phyloP scores from a whole-genome alignment of 2,113 vertebrate genomes.

The Dendrocopos noguchii region DNA sequence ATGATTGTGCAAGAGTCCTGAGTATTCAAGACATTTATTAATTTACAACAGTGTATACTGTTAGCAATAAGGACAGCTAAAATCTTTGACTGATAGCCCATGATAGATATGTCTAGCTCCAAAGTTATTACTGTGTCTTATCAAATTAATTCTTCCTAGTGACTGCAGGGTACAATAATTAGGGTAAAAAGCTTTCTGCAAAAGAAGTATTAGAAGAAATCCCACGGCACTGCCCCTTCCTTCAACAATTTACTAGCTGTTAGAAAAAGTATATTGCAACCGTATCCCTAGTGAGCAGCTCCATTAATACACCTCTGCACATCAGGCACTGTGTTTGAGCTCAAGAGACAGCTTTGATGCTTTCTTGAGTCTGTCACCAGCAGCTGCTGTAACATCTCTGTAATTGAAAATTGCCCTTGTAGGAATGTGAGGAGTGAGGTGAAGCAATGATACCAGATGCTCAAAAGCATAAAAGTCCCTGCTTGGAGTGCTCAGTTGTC shows the following conservation, averaged over 20 bases:
- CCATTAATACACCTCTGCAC: not conserved
- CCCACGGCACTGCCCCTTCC: not conserved
- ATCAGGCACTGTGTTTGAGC: not conserved
- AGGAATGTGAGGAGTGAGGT: conserved; percentile 6
- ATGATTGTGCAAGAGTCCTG: not conserved
- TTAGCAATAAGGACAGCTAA: not conserved
- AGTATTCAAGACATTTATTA: not conserved
- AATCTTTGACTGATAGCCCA: not conserved
- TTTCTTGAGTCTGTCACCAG: conserved; percentile 12
- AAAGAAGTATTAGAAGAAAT: not conserved
- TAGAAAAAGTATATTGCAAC: not conserved
- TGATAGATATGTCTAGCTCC: not conserved
- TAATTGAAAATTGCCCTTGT: conserved; percentile 36
- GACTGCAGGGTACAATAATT: not conserved
- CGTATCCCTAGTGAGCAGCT: not conserved
- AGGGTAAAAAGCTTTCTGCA: not conserved
- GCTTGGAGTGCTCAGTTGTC: not conserved
- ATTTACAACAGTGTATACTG: not conserved
- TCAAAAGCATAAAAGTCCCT: not conserved
- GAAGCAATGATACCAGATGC: not conserved
- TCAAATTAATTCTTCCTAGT: not conserved
- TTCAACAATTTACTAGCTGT: not conserved
- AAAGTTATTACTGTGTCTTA: not conserved
- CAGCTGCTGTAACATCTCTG: not conserved
- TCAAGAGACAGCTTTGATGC: not conserved